Evolutionary conservation across 2,797 vertebrate species (phyloP).

Genomic region (Neosilurus hyrtlii): DNA sequence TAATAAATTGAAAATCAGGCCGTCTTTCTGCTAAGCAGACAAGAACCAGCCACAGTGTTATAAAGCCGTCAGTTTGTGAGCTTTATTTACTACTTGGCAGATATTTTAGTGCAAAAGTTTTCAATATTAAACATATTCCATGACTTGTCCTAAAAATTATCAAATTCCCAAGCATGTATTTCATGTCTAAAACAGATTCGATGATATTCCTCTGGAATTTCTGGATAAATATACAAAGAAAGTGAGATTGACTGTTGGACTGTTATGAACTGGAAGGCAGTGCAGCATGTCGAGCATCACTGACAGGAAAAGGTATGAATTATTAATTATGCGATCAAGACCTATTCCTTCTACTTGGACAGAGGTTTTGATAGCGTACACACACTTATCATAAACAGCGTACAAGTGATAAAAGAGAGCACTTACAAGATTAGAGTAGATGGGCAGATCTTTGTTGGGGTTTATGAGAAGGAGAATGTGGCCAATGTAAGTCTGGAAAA

Average conservation of each 20-base stretch:
- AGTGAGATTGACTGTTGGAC: conserved; percentile 11
- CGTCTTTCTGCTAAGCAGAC: no score
- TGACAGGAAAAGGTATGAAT: conserved; percentile 73
- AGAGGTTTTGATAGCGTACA: conserved; percentile 39
- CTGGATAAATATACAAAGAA: neutral
- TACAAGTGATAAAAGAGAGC: neutral
- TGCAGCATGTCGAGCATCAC: conserved; percentile 57
- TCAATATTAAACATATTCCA: no score
- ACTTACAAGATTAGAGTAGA: conserved; percentile 91
- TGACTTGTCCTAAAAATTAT: no score
- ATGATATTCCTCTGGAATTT: no score
- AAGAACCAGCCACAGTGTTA: no score
- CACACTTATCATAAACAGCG: conserved; percentile 6
- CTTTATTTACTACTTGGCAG: no score
- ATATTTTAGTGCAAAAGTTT: no score
- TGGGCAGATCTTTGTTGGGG: conserved; percentile 92
- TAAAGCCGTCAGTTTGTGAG: no score
- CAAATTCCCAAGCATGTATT: no score
- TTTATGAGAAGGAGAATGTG: conserved; percentile 93
- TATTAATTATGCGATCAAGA: conserved; percentile 70
- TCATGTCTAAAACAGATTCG: no score
- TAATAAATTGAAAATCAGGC: no score
- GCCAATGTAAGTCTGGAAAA: conserved; percentile 88
- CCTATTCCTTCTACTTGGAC: conserved; percentile 59
- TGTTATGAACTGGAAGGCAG: conserved; percentile 57